Conservation (phyloP, 1,140 invertebrate genomes). For the Philaenus spumarius region DNA sequence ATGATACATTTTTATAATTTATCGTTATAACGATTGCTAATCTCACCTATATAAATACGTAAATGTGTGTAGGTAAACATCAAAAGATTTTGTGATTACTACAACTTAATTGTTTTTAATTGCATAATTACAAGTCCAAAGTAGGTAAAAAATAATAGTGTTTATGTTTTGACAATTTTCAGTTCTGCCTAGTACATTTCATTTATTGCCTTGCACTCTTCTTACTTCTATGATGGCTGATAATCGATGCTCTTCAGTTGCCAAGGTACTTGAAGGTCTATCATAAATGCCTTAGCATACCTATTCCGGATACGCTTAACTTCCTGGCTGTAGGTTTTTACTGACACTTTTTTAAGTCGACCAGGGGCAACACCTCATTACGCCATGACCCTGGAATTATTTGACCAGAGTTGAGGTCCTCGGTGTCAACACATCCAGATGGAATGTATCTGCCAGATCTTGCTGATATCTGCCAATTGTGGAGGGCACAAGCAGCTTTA, state of each 20-base stretch:
- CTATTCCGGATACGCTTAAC: conserved; percentile 5
- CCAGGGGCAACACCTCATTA: too few species aligned
- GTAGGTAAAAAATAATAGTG: background rate
- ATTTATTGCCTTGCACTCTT: background rate
- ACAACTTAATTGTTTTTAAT: background rate
- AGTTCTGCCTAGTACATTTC: too few species aligned
- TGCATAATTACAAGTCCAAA: background rate
- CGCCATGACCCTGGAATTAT: too few species aligned
- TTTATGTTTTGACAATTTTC: background rate
- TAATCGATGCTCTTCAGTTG: conserved; percentile 5
- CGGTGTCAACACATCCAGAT: background rate
- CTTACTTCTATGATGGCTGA: background rate
- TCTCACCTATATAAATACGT: background rate
- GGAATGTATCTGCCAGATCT: conserved; percentile 5
- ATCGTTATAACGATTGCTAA: too few species aligned
- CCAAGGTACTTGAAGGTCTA: conserved; percentile 4
- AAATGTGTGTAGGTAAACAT: background rate
- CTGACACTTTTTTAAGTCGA: background rate
- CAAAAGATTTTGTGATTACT: background rate
- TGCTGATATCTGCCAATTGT: conserved; percentile 3
- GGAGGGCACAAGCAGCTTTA: conserved; percentile 1
- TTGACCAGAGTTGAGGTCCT: conserved; percentile 2
- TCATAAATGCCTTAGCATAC: conserved; percentile 1
- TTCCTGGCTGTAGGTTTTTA: conserved; percentile 3
- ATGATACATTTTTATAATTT: too few species aligned